Percentiles rank a stretch among this genome's conserved stretches.
Evolutionary conservation across 2,797 vertebrate genomes (phyloP).

Genomic region (Molossus molossus): DNA sequence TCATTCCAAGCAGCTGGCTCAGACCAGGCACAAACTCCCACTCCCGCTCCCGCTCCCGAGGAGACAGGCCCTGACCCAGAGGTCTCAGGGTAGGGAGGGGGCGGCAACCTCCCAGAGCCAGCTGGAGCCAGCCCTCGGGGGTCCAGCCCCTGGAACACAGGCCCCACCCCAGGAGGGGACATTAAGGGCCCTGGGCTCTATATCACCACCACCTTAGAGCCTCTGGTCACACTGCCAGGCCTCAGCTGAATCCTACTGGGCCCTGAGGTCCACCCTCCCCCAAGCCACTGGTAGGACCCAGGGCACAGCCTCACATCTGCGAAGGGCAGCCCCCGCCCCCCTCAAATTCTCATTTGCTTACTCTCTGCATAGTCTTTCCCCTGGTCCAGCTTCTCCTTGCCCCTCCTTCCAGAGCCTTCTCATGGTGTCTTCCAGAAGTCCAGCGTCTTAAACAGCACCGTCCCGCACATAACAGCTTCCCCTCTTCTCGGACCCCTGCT

Average conservation of each 20-base stretch:
- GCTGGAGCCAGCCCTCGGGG: background rate
- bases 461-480: background rate
- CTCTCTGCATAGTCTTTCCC: background rate
- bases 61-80: slow-evolving; percentile 76
- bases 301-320: background rate
- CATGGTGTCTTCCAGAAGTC: background rate
- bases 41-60: slow-evolving; percentile 42
- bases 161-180: background rate
- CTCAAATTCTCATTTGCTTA: background rate
- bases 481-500: background rate
- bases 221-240: background rate
- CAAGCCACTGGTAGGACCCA: background rate
- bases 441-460: background rate
- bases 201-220: background rate
- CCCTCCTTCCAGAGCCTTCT: background rate
- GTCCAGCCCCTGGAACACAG: background rate
- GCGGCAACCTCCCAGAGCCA: background rate
- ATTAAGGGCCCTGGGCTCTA: background rate
- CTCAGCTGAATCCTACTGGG: background rate
- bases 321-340: background rate
- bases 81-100: slow-evolving; percentile 53
- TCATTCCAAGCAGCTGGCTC: slow-evolving; percentile 66
- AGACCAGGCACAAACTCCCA: slow-evolving; percentile 56
- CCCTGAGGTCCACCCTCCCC: background rate
- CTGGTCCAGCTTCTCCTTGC: background rate